These are phyloP conservation scores for Eublepharis macularius DNA, from an alignment of 2,113 vertebrate species.

Conservation along the genomic window DNA sequence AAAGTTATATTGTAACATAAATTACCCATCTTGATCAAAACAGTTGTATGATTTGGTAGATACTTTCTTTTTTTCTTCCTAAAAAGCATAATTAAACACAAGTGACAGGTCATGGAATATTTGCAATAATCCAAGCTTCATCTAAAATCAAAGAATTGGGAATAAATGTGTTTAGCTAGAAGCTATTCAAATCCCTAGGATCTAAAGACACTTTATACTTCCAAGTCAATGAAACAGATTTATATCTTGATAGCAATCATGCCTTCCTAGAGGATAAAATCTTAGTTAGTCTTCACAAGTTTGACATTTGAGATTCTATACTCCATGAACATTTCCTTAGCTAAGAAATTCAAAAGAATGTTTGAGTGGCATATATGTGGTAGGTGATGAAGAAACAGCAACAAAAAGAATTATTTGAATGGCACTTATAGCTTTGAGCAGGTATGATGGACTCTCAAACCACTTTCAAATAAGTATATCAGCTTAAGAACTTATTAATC, in stretches of 20 bases:
- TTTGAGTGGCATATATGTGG: not conserved
- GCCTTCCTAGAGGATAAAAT: not conserved
- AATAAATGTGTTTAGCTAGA: not conserved
- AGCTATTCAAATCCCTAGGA: not conserved
- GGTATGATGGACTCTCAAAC: not conserved
- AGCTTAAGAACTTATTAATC: constrained; percentile 32
- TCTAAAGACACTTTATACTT: not conserved
- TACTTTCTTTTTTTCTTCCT: not conserved
- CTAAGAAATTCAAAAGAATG: not conserved
- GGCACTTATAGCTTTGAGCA: not conserved
- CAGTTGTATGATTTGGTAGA: not conserved
- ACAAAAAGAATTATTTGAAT: constrained; percentile 6
- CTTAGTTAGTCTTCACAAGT: not conserved
- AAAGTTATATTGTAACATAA: too few species aligned
- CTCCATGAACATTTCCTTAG: not conserved
- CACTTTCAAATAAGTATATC: constrained; percentile 17
- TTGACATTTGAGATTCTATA: not conserved
- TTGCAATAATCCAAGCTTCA: not conserved
- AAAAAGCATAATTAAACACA: not conserved
- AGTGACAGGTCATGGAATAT: too few species aligned
- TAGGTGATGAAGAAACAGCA: not conserved
- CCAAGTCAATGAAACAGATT: not conserved
- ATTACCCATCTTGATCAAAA: not conserved
- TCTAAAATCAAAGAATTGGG: too few species aligned
- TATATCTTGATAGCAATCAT: not conserved